These are phyloP conservation scores for Drosophila nasuta DNA, from an alignment of 1,140 invertebrate species.

Conservation along the genomic window DNA sequence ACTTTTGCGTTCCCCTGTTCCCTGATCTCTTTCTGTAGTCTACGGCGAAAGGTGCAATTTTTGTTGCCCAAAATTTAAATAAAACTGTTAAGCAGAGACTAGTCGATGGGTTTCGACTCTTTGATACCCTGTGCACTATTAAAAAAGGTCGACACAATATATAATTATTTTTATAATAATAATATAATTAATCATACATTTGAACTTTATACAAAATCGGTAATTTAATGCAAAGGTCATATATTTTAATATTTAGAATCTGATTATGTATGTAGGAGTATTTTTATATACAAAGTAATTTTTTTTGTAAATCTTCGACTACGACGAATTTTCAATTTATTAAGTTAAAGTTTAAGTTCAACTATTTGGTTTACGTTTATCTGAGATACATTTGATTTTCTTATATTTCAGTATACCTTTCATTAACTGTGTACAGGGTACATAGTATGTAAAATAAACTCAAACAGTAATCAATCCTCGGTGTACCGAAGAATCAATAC, in stretches of 20 bases:
- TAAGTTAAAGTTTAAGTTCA: too few relatives aligned
- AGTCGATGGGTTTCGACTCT: constrained; percentile 2
- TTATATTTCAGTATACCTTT: too few relatives aligned
- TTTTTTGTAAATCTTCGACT: too few relatives aligned
- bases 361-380: too few relatives aligned
- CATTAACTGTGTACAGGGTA: background rate
- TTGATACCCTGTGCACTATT: background rate
- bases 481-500: constrained; percentile 46
- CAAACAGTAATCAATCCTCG: constrained; percentile 23
- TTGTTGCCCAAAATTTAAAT: constrained; percentile 20
- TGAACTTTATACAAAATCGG: too few relatives aligned
- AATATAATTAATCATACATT: background rate
- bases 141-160: too few relatives aligned
- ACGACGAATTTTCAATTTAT: too few relatives aligned
- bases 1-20: constrained; percentile 11
- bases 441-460: constrained; percentile 11
- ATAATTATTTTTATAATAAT: background rate
- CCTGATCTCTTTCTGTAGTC: constrained; percentile 8
- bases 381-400: too few relatives aligned
- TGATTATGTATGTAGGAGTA: too few relatives aligned
- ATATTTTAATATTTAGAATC: too few relatives aligned
- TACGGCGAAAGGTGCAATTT: constrained; percentile 69
- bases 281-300: too few relatives aligned
- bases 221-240: too few relatives aligned
- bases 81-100: constrained; percentile 19